Evolutionary conservation across 2,888 invertebrate species (phyloP).

Genomic region (Drosophila prolongata): DNA sequence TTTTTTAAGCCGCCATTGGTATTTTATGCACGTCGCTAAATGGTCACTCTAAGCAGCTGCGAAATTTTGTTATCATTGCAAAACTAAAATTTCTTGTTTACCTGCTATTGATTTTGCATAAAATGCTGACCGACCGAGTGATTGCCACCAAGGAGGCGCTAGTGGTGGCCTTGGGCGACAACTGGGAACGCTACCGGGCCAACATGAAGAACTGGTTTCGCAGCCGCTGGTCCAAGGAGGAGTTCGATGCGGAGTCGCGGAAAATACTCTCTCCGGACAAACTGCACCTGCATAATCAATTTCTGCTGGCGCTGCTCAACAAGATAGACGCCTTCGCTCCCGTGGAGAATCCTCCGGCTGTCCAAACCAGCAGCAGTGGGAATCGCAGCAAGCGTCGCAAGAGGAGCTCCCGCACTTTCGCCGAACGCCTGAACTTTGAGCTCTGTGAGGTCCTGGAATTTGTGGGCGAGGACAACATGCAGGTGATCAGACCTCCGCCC

Average conservation of each 20-base stretch:
- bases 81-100: neutral
- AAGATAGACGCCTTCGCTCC: constrained; percentile 86
- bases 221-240: constrained; percentile 91
- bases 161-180: constrained; percentile 87
- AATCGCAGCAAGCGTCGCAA: constrained; percentile 83
- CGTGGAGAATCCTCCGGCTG: constrained; percentile 26
- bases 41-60: constrained; percentile 23
- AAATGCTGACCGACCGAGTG: constrained; percentile 75
- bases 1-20: neutral
- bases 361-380: constrained; percentile 43
- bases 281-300: constrained; percentile 93
- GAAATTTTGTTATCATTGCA: constrained; percentile 5
- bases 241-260: constrained; percentile 92
- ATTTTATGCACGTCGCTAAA: neutral
- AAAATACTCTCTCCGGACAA: constrained; percentile 90
- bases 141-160: constrained; percentile 79
- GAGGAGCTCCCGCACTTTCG: constrained; percentile 85
- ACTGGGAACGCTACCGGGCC: constrained; percentile 89
- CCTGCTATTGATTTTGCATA: neutral
- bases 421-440: constrained; percentile 87
- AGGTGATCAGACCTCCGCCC: constrained; percentile 74
- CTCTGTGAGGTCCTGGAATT: constrained; percentile 87
- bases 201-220: constrained; percentile 92
- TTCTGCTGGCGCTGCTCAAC: constrained; percentile 91
- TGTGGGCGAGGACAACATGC: constrained; percentile 85